These are phyloP conservation scores for Leptobrachium leishanense DNA, from an alignment of 2,113 vertebrate species.

Conservation along the genomic window DNA sequence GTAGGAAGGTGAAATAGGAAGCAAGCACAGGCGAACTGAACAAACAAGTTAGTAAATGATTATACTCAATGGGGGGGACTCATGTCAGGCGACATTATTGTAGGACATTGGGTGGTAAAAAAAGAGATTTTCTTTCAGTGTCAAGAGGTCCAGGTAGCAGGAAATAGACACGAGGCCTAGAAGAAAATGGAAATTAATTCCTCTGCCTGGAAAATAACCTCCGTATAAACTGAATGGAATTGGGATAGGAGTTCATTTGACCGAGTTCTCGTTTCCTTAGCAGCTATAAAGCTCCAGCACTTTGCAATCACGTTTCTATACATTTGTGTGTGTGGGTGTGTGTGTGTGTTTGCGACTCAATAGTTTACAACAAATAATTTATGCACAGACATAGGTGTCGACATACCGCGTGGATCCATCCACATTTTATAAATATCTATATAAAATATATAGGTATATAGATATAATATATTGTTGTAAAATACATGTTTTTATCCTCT, in stretches of 20 bases:
- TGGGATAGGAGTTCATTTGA: background rate
- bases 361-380: background rate
- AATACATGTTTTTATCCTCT: conserved; percentile 31
- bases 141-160: no score
- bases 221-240: no score
- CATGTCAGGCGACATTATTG: no score
- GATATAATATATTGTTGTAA: conserved; percentile 24
- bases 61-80: no score
- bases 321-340: background rate
- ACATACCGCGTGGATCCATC: background rate
- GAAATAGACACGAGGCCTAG: no score
- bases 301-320: background rate
- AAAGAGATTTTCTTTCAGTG: no score
- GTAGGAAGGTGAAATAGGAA: no score
- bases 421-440: conserved; percentile 24
- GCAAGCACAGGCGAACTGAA: no score
- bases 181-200: no score
- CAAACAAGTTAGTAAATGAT: no score
- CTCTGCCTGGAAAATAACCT: no score
- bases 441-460: conserved; percentile 29
- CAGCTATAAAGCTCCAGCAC: background rate
- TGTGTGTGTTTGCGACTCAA: background rate
- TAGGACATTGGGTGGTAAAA: no score
- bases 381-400: conserved; percentile 3
- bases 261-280: background rate